Base-by-base conservation (phyloP, 2,888 invertebrate genomes). In the Caenorhabditis macrosperma region DNA sequence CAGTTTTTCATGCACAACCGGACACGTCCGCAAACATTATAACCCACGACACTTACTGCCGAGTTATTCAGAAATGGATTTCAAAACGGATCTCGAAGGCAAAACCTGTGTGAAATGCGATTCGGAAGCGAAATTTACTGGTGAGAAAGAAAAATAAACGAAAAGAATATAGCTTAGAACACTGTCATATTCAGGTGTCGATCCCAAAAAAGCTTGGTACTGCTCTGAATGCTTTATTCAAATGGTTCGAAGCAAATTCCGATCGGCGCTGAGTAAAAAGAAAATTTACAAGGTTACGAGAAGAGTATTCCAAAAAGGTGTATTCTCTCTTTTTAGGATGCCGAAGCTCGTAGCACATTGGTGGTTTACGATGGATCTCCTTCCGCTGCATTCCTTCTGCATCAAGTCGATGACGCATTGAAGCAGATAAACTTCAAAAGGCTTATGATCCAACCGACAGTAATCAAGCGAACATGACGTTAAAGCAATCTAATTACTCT, bases 191-290 rank as follows among this genome's bases (percentile, higher is more conserved):
- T 60, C 46, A 84, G 86, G 87, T 12, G 72, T 81, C 4, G 87
- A 88, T 46, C 78, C 83, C n/a, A 85, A 83, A 54, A 86, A 88
- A 67, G 88, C 88, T 3, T 82, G 83, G 50, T 89, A 89, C 60
- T 89, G 89, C 64, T 52, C 59, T 28, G 77, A 81, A n/a, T 89
- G 89, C 55, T 89, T 88, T 77, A 64, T 86, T 12, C 79, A 79
- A 26, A 88, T 88, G 86, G 86, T 86, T 26, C 77, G 72, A n/a
- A 86, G 87, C 69, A 88, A 87, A 71, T 89, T 89, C 69, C 79
- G 88, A 50, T 82, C 86, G 7, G 63, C 86, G 4, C 38, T 89
- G 10, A 89, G 88, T 38, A 88, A 87, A 68, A 69, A 82, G 46
- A 79, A 84, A 22, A 81, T 88, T 20, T 88, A 82, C 41, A 85